Evolutionary conservation across 1,140 invertebrate genomes (phyloP), one percentile per base, ranked within the genome.

Genomic region (Ceratina australensis): DNA sequence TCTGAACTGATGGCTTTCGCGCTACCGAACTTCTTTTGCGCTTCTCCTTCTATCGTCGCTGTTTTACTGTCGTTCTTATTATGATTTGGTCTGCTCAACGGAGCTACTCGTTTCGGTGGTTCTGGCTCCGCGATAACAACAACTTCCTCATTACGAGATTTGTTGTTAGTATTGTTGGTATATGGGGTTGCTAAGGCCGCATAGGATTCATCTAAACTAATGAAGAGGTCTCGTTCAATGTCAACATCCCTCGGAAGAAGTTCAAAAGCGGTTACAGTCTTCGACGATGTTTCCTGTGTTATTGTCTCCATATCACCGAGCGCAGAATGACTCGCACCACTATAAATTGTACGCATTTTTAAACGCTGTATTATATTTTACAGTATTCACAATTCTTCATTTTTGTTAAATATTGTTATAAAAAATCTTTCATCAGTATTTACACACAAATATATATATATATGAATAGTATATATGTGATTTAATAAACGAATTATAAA

Each of bases 1-100:
- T 98, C 97, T 0, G 98, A 99, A 74, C 98, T 99, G 85, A 99
- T 99, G 3, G 98, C 96, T 93, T 99, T 99, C 7, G 98, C 98
- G 87, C 96, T 95, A 26, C 97, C 98, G 91, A 99, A 99, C 93
- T 99, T 99, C 89, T 97, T 97, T 87, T 98, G 97, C 15, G 97
- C 98, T 78, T 96, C 95, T 78, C 95, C 94, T 26, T 89, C 78
- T 56, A 42, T 42, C 33, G 52, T 63, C 0, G 54, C 20, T 15
- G 16, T 56, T 84, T 86, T 81, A 16, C 1, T 64, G 8, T 88
- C 86, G 1, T 42, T 83, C 57, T 85, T 88, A 3, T 22, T 42
- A 22, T 42, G 82, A 42, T 16, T 82, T 77, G 80, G 81, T 71
- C 86, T 86, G 10, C 75, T 83, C 1, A 83, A 64, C 0, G 75